Percentiles rank a stretch among this genome's conserved stretches.
Evolutionary conservation across 1,140 invertebrate genomes (phyloP).

Genomic region (Sweltsa coloradensis): DNA sequence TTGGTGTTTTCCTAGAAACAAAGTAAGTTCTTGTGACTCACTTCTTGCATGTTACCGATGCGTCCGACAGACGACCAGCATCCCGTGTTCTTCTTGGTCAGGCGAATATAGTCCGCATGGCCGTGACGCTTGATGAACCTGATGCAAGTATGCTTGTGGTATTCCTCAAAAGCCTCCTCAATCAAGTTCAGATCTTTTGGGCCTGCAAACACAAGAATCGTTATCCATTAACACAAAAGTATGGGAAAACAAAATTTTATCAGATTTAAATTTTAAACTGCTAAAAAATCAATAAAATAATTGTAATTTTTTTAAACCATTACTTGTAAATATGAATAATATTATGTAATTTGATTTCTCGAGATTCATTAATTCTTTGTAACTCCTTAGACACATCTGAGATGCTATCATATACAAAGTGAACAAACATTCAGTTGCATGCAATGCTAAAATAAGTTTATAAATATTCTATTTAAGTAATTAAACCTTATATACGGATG

Average conservation of each 20-base stretch:
- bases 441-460: too few species aligned
- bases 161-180: conserved; percentile 47
- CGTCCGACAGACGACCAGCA: conserved; percentile 72
- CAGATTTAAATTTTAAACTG: too few species aligned
- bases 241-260: neutral
- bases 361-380: too few species aligned
- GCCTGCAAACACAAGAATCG: conserved; percentile 24
- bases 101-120: conserved; percentile 52
- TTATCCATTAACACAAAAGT: neutral
- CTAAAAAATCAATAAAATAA: too few species aligned
- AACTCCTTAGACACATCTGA: too few species aligned
- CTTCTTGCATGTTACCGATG: conserved; percentile 51
- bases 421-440: too few species aligned
- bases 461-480: too few species aligned
- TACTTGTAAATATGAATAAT: too few species aligned
- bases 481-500: too few species aligned
- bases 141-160: conserved; percentile 60
- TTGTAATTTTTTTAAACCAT: too few species aligned
- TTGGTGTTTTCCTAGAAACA: neutral
- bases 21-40: conserved; percentile 7
- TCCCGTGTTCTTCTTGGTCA: conserved; percentile 51
- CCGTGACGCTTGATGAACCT: conserved; percentile 46
- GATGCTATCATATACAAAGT: too few species aligned
- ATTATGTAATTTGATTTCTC: too few species aligned
- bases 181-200: conserved; percentile 37